A percentile compares a stretch with the other conserved stretches of the same genome.
Conservation (phyloP, 2,113 vertebrate species). For the Tragulus kanchil region DNA sequence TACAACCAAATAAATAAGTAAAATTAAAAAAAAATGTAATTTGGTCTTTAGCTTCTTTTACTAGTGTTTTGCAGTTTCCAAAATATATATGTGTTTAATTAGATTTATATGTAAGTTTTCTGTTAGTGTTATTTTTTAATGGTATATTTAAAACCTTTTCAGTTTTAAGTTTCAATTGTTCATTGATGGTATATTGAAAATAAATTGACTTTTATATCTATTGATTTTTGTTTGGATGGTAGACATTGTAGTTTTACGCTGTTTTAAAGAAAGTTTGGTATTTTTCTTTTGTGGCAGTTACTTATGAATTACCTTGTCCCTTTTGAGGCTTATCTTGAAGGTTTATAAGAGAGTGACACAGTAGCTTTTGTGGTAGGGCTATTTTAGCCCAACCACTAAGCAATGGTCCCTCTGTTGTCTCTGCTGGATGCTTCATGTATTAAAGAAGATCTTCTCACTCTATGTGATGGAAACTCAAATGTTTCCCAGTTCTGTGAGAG, state of each 20-base stretch:
- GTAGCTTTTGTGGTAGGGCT: not conserved
- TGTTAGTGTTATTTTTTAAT: not conserved
- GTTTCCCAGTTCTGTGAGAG: not conserved
- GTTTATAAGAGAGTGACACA: not conserved
- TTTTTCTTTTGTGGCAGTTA: not conserved
- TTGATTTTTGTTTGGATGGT: slow-evolving; percentile 3
- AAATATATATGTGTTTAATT: not conserved
- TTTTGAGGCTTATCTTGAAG: not conserved
- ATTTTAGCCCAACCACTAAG: not conserved
- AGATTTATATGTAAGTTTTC: not conserved
- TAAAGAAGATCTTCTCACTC: not conserved
- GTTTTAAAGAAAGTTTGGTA: not conserved
- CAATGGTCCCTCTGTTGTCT: not conserved
- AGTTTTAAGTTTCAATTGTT: not conserved
- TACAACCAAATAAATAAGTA: not conserved
- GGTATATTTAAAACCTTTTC: not conserved
- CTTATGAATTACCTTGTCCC: not conserved
- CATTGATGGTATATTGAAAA: not conserved
- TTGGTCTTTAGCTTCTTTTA: not conserved
- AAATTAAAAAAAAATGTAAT: not conserved
- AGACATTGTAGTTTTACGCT: not conserved
- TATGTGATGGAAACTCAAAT: not conserved
- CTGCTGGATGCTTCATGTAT: not conserved
- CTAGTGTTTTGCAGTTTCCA: not conserved
- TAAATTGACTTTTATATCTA: not conserved